phyloP scores from a whole-genome alignment of 2,888 invertebrate species.

The Arrhopalites spinosus region DNA sequence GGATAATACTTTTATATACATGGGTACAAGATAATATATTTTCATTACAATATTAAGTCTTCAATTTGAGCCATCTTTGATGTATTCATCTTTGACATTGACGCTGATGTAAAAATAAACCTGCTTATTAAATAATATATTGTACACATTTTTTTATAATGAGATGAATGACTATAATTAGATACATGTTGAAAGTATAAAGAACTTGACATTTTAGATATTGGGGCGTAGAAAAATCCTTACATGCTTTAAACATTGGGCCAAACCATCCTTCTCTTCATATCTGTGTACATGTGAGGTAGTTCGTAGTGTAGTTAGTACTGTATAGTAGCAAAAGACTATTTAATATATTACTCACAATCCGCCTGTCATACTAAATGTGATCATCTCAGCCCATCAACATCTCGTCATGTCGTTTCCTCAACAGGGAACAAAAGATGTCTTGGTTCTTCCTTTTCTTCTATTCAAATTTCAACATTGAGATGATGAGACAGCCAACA shows the following conservation, averaged over 20 bases:
- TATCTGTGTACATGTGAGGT: not conserved
- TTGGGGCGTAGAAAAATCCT: not conserved
- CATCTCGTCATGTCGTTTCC: conserved; percentile 35
- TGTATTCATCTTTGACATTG: too few species aligned
- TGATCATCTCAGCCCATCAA: conserved; percentile 30
- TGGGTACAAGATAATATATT: too few species aligned
- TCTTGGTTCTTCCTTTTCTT: not conserved
- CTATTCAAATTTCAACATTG: not conserved
- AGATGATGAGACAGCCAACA: not conserved
- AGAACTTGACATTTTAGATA: conserved; percentile 8
- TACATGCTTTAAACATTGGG: too few species aligned
- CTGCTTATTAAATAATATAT: too few species aligned
- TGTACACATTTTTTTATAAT: too few species aligned
- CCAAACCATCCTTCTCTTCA: too few species aligned
- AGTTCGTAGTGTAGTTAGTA: not conserved
- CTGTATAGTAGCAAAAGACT: not conserved
- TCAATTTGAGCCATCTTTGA: too few species aligned
- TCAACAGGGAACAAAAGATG: conserved; percentile 34
- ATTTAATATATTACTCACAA: conserved; percentile 28
- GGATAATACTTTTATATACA: too few species aligned
- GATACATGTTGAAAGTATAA: not conserved
- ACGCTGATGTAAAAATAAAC: too few species aligned
- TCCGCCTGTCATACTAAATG: conserved; percentile 32
- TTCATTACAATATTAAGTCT: too few species aligned
- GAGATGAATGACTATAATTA: too few species aligned